Base-by-base conservation (phyloP, 2,888 invertebrate genomes). In the Zaprionus lineosus region DNA sequence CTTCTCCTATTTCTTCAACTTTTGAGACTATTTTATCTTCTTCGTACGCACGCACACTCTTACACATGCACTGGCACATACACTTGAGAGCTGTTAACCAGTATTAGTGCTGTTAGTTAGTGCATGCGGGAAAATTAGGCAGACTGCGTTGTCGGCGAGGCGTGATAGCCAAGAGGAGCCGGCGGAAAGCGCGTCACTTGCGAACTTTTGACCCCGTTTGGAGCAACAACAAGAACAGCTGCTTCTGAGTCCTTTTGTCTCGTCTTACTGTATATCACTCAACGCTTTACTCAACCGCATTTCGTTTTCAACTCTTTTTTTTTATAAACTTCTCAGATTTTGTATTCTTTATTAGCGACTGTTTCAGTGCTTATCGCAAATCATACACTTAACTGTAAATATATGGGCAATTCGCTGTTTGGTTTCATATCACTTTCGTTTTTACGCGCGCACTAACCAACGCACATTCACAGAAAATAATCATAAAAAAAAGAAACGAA, bases 181-280 rank as follows among this genome's bases (percentile, higher is more conserved):
- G 33, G 5, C 39, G 24, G 34, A 19, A n/a, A 14, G 15, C 24
- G 5, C 34, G 39, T 50, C 47, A 52, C 58, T 69, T 60, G 61
- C 87, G 86, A 86, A 88, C 87, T 88, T 88, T 88, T 87, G 87
- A 88, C 88, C 88, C 88, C 82, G 83, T 87, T 86, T 73, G 69
- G 46, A 74, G 52, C 58, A 64, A 67, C 70, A 79, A 79, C 68
- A 76, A 78, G 59, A 82, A 73, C 78, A 78, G 71, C 68, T 65
- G 68, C 47, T 55, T 36, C 14, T 37, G 33, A 55, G 33, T 66
- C 40, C 50, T 55, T 55, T 61, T 67, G 58, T 63, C 65, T 60
- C 47, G 34, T 47, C 60, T 64, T 48, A 39, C 52, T 60, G 55
- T 44, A 60, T 47, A 26, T 47, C 19, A 14, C 19, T 8, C 28